These are phyloP conservation scores for Enteromius treurensis DNA, from an alignment of 2,797 vertebrate species.

Conservation along the genomic window DNA sequence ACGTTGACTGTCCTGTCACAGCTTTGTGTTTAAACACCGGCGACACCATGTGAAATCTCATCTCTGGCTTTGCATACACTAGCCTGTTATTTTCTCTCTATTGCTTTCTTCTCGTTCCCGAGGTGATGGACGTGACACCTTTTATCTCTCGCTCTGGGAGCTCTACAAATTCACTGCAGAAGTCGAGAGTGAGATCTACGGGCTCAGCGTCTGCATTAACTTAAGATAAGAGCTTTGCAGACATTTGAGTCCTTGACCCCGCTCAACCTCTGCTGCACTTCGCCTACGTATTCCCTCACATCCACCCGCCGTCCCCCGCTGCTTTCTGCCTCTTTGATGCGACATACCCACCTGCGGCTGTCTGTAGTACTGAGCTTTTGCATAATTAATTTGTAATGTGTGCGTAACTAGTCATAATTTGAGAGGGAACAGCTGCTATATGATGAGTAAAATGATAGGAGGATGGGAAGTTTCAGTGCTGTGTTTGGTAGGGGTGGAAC, in stretches of 20 bases:
- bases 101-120: slow-evolving; percentile 26
- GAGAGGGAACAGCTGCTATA: slow-evolving; percentile 47
- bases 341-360: slow-evolving; percentile 45
- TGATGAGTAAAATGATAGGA: slow-evolving; percentile 9
- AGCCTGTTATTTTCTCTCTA: not conserved
- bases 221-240: slow-evolving; percentile 36
- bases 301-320: slow-evolving; percentile 18
- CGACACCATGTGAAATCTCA: not conserved
- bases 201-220: slow-evolving; percentile 23
- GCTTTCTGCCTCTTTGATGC: slow-evolving; percentile 42
- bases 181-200: slow-evolving; percentile 24
- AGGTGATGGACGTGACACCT: slow-evolving; percentile 53
- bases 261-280: slow-evolving; percentile 38
- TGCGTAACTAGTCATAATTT: slow-evolving; percentile 43
- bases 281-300: slow-evolving; percentile 19
- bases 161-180: not conserved
- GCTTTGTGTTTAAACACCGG: slow-evolving; percentile 15
- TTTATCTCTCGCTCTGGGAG: slow-evolving; percentile 33
- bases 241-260: slow-evolving; percentile 50
- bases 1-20: not conserved
- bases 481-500: not conserved
- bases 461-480: not conserved
- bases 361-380: slow-evolving; percentile 25
- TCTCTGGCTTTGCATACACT: slow-evolving; percentile 1
- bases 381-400: slow-evolving; percentile 51